Percentiles rank a stretch among this genome's conserved stretches.
Evolutionary conservation across 2,113 vertebrate genomes (phyloP).

Genomic region (Semicossyphus pulcher): DNA sequence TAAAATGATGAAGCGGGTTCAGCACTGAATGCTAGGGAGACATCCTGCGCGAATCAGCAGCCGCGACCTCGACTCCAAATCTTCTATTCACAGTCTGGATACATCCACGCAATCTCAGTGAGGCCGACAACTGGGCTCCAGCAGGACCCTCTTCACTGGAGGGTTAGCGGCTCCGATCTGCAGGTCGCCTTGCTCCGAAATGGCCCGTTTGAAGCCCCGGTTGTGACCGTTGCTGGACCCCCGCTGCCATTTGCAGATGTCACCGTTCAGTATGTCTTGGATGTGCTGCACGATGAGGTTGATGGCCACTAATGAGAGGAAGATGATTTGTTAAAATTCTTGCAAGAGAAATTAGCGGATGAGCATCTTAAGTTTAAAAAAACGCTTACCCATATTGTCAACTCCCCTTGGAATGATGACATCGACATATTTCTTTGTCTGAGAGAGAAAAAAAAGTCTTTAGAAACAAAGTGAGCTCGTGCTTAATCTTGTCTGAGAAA

Average conservation of each 20-base stretch:
- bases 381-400: constrained; percentile 95
- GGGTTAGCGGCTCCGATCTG: constrained; percentile 61
- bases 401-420: constrained; percentile 97
- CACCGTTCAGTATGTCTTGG: constrained; percentile 94
- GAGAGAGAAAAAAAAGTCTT: constrained; percentile 52
- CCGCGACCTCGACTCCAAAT: constrained; percentile 13
- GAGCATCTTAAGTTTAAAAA: accelerated
- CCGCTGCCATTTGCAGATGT: constrained; percentile 95
- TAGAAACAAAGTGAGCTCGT: neutral
- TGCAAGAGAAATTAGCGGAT: neutral
- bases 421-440: constrained; percentile 98
- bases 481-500: neutral
- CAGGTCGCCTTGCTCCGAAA: constrained; percentile 83
- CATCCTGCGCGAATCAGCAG: constrained; percentile 18
- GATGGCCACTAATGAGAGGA: constrained; percentile 89
- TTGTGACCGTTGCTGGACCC: constrained; percentile 81
- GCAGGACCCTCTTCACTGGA: constrained; percentile 86
- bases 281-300: constrained; percentile 99
- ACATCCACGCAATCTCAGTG: constrained; percentile 80
- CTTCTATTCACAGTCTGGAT: constrained; percentile 19
- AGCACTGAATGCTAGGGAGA: constrained; percentile 13
- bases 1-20: constrained; percentile 6
- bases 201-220: constrained; percentile 86
- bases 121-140: constrained; percentile 95
- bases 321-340: neutral